Evolutionary conservation across 2,888 invertebrate species (phyloP).

Genomic region (Hesperia comma): DNA sequence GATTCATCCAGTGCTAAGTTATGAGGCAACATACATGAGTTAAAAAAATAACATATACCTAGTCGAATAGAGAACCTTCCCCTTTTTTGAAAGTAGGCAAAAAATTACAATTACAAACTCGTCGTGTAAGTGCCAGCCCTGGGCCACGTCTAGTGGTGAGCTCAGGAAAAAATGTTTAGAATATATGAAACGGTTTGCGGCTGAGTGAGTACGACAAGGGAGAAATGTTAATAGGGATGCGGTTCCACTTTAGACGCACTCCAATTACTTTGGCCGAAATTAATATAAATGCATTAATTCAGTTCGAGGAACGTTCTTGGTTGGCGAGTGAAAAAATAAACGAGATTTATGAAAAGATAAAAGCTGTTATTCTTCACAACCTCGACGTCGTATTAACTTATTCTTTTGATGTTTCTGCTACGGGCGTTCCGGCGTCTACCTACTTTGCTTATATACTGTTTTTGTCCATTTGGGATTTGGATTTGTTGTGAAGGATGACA

Average conservation of each 20-base stretch:
- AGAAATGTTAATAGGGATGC: conserved; percentile 34
- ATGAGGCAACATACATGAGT: too few species aligned
- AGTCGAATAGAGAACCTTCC: too few species aligned
- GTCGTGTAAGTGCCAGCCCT: conserved; percentile 4
- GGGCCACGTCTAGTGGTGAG: conserved; percentile 15
- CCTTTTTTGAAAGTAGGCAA: too few species aligned
- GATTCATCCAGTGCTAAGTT: too few species aligned
- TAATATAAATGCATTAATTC: conserved; percentile 33
- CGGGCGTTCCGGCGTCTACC: background rate
- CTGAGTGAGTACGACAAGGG: conserved; percentile 25
- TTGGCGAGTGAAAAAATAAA: conserved; percentile 3
- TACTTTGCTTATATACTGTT: too few species aligned
- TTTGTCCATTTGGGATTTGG: too few species aligned
- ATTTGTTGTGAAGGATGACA: too few species aligned
- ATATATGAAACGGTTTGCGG: conserved; percentile 34
- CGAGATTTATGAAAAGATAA: conserved; percentile 8
- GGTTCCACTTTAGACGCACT: conserved; percentile 8
- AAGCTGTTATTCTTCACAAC: background rate
- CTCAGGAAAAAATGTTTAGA: conserved; percentile 36
- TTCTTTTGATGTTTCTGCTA: background rate
- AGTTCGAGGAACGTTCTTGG: background rate
- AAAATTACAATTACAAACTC: background rate
- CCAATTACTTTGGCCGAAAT: conserved; percentile 30
- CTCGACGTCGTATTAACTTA: background rate
- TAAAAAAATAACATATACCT: too few species aligned